Evolutionary conservation across 2,113 vertebrate species (phyloP).

Genomic region (Melanotaenia duboulayi): DNA sequence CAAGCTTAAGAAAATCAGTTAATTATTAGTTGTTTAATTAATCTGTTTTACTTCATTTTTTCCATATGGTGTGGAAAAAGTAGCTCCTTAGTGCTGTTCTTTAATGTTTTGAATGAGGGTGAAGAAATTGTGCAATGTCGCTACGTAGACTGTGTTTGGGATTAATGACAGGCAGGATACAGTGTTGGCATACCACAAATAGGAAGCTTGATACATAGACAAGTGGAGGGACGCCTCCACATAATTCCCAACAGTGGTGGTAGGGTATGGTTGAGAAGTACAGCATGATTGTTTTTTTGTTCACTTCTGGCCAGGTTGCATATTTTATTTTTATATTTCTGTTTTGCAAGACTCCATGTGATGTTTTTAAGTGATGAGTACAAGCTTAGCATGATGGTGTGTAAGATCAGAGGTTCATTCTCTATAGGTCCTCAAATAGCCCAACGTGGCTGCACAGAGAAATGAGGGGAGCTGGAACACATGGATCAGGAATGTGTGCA

Average conservation of each 20-base stretch:
- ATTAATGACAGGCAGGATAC: not conserved
- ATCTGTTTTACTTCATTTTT: slow-evolving; percentile 15
- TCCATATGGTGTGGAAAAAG: not conserved
- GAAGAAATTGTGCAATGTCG: not conserved
- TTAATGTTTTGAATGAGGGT: not conserved
- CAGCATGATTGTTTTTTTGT: not conserved
- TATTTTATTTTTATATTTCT: not conserved
- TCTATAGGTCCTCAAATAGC: slow-evolving; percentile 68
- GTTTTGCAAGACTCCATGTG: not conserved
- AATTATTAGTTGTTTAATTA: not conserved
- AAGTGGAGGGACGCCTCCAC: not conserved
- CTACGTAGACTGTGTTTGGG: not conserved
- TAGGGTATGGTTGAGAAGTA: not conserved
- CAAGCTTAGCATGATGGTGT: not conserved
- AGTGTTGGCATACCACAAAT: not conserved
- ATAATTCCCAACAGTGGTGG: not conserved
- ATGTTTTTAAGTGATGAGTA: slow-evolving; percentile 5
- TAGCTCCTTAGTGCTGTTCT: not conserved
- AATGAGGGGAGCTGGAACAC: slow-evolving; percentile 39
- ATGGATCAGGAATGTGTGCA: slow-evolving; percentile 54
- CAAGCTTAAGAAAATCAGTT: not conserved
- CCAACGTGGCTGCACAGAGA: slow-evolving; percentile 21
- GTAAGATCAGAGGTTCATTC: slow-evolving; percentile 25
- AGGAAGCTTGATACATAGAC: not conserved
- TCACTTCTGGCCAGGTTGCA: not conserved